phyloP scores from a whole-genome alignment of 2,797 vertebrate species.

The Cuniculus paca region DNA sequence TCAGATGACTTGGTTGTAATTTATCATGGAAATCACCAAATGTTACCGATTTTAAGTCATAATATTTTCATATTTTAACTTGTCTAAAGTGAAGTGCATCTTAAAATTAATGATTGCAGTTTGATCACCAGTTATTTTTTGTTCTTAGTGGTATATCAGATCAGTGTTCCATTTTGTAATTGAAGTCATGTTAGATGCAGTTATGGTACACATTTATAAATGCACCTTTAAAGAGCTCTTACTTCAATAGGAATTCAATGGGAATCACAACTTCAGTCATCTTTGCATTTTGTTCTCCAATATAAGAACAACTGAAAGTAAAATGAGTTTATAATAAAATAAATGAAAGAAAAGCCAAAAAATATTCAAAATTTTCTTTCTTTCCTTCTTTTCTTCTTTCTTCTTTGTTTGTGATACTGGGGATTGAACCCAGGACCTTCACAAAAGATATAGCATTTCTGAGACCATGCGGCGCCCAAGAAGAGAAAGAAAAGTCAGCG shows the following conservation, averaged over 20 bases:
- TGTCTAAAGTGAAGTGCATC: background rate
- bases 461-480: no score
- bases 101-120: conserved; percentile 1
- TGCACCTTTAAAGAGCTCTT: background rate
- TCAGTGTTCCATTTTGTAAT: background rate
- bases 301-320: background rate
- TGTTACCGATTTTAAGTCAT: conserved; percentile 20
- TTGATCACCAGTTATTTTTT: background rate
- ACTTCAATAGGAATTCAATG: background rate
- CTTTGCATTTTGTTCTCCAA: background rate
- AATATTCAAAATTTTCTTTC: background rate
- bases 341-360: conserved; percentile 35
- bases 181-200: conserved; percentile 37
- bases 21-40: background rate
- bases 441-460: background rate
- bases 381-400: background rate
- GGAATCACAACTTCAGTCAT: background rate
- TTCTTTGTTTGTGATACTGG: background rate
- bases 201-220: background rate
- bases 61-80: background rate
- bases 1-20: background rate
- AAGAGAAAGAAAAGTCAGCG: no score
- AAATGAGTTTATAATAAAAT: conserved; percentile 38
- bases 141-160: background rate
- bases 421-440: background rate